These are phyloP conservation scores for Tor tambroides DNA, from an alignment of 2,113 vertebrate species.

Conservation along the genomic window DNA sequence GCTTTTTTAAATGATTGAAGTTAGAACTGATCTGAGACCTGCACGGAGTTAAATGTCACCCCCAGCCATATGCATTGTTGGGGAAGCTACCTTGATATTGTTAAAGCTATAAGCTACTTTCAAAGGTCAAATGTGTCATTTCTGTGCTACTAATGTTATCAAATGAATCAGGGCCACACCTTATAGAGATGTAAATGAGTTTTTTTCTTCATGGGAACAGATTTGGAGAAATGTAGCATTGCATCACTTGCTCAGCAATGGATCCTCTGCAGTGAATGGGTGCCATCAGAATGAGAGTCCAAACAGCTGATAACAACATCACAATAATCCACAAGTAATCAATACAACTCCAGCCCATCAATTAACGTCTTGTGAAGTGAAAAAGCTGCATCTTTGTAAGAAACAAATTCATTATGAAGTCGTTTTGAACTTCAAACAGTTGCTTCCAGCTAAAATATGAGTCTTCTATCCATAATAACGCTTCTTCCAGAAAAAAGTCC, in stretches of 20 bases:
- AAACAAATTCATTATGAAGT: too few species aligned
- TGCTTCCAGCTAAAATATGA: too few species aligned
- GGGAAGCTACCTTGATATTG: background rate
- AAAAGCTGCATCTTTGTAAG: too few species aligned
- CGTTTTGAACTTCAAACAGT: too few species aligned
- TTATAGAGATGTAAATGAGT: background rate
- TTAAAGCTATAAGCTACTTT: background rate
- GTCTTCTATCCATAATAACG: too few species aligned
- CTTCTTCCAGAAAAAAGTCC: too few species aligned
- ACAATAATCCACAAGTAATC: background rate
- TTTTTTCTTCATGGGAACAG: background rate
- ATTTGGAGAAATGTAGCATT: background rate
- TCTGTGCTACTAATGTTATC: background rate
- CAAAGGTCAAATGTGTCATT: background rate
- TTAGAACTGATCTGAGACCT: background rate
- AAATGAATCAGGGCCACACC: background rate
- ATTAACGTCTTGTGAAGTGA: background rate
- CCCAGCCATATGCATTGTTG: too few species aligned
- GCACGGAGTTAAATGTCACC: background rate
- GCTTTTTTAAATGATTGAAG: background rate
- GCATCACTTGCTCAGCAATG: background rate
- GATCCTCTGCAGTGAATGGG: background rate
- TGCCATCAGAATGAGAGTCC: background rate
- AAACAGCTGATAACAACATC: background rate
- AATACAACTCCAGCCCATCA: background rate